Conservation (phyloP, 2,797 vertebrate species). For the Fundulus diaphanus region DNA sequence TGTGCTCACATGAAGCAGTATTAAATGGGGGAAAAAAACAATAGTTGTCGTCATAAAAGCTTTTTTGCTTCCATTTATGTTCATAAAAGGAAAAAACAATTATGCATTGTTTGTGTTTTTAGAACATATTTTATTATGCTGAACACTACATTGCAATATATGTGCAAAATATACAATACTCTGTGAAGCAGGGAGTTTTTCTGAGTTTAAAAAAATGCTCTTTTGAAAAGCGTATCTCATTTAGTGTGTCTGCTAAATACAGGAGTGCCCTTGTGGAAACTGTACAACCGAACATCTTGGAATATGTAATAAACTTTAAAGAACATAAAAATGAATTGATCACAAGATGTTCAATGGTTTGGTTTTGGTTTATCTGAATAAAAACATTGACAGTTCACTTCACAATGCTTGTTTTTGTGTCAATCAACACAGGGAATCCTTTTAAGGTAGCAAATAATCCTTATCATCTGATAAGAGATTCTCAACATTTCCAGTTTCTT, state of each 20-base stretch:
- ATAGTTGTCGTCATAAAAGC: slow-evolving; percentile 7
- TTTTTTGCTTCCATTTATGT: slow-evolving; percentile 21
- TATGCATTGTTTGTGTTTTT: slow-evolving; percentile 47
- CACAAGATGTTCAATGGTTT: slow-evolving; percentile 12
- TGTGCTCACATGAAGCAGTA: slow-evolving; percentile 25
- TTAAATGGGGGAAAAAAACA: slow-evolving; percentile 17
- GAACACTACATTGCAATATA: slow-evolving; percentile 24
- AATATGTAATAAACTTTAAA: slow-evolving; percentile 10
- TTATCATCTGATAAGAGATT: slow-evolving; percentile 51
- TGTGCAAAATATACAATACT: slow-evolving; percentile 3
- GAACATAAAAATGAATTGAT: slow-evolving; percentile 17
- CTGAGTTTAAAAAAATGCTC: slow-evolving; percentile 1
- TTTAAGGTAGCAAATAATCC: slow-evolving; percentile 62
- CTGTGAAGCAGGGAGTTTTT: background rate
- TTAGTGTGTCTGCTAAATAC: slow-evolving; percentile 6
- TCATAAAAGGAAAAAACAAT: slow-evolving; percentile 31
- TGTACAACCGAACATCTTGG: slow-evolving; percentile 15
- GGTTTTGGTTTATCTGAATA: background rate
- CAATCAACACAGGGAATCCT: background rate
- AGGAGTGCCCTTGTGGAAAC: slow-evolving; percentile 16
- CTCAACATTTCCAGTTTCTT: slow-evolving; percentile 31
- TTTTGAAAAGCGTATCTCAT: slow-evolving; percentile 18
- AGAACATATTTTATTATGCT: slow-evolving; percentile 43
- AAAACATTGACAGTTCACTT: background rate
- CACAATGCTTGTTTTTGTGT: background rate